Percentiles rank a stretch among this genome's conserved stretches.
These are phyloP conservation scores for Tenthredo scrophulariae DNA, from an alignment of 2,888 invertebrate species.

Conservation along the genomic window DNA sequence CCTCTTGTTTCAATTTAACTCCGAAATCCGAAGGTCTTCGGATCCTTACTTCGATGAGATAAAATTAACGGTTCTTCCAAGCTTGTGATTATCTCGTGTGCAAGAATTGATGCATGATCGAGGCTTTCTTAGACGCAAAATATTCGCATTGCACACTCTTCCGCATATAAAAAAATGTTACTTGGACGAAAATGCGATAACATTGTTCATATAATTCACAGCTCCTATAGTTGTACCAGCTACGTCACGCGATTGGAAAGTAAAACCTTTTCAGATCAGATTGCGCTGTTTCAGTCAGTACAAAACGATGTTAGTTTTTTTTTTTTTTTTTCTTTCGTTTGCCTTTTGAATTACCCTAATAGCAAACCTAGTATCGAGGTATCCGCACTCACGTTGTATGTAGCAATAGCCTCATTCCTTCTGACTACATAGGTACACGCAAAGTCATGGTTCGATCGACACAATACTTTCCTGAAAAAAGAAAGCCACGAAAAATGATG, in stretches of 20 bases:
- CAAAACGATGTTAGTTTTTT: not conserved
- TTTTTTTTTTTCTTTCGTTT: not conserved
- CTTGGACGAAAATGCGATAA: not conserved
- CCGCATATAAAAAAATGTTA: not conserved
- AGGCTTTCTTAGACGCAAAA: not conserved
- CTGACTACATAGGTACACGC: not conserved
- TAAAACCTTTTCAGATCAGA: slow-evolving; percentile 22
- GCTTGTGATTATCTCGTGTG: not conserved
- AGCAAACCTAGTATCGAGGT: not conserved
- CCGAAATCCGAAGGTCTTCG: not conserved
- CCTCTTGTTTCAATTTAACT: not conserved
- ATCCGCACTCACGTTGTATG: not conserved
- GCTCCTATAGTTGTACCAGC: not conserved
- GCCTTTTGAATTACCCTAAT: not conserved
- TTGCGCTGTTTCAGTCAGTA: not conserved
- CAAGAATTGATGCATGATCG: not conserved
- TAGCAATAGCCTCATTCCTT: not conserved
- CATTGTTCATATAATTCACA: not conserved
- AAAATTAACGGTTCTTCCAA: not conserved
- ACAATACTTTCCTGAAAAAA: not conserved
- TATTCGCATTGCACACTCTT: not conserved
- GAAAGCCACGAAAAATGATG: not conserved
- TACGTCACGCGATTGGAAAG: slow-evolving; percentile 28
- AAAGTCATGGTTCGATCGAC: slow-evolving; percentile 22
- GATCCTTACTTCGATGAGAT: not conserved